These are phyloP conservation scores for Valencia hispanica DNA, from an alignment of 2,797 vertebrate species.

Conservation along the genomic window DNA sequence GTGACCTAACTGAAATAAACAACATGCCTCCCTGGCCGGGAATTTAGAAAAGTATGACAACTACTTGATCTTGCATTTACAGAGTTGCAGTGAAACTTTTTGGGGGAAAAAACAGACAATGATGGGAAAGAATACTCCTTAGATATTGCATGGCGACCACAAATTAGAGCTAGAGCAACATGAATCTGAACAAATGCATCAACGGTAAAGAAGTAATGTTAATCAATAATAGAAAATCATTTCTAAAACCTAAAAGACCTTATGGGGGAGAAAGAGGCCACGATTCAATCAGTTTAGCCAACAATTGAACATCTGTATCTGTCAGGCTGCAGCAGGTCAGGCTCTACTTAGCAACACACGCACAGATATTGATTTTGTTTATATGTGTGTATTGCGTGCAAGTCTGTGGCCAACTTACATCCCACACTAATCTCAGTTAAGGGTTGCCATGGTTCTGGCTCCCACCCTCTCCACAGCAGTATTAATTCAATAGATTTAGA, in stretches of 20 bases:
- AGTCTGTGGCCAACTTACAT: slow-evolving; percentile 61
- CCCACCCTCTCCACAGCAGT: slow-evolving; percentile 65
- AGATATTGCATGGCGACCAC: not conserved
- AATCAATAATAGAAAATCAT: slow-evolving; percentile 24
- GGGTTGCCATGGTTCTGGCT: slow-evolving; percentile 80
- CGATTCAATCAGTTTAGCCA: slow-evolving; percentile 47
- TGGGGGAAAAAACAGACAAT: not conserved
- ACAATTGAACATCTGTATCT: slow-evolving; percentile 66
- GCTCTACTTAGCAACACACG: slow-evolving; percentile 45
- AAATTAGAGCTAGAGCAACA: not conserved
- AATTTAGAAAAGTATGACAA: not conserved
- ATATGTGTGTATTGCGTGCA: slow-evolving; percentile 16
- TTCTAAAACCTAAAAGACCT: slow-evolving; percentile 31
- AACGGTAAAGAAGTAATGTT: slow-evolving; percentile 2
- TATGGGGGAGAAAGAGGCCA: slow-evolving; percentile 28
- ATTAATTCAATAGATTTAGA: slow-evolving; percentile 70
- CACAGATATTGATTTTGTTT: slow-evolving; percentile 68
- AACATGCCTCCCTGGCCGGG: slow-evolving; percentile 2
- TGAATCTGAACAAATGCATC: slow-evolving; percentile 8
- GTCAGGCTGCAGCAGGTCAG: slow-evolving; percentile 32
- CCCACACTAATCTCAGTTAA: slow-evolving; percentile 74
- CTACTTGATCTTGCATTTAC: not conserved
- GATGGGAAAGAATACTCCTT: not conserved
- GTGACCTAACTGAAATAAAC: slow-evolving; percentile 25
- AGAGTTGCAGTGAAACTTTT: not conserved